A percentile compares a stretch with the other conserved stretches of the same genome.
phyloP scores from a whole-genome alignment of 2,797 vertebrate species.

The Danio kyathit region DNA sequence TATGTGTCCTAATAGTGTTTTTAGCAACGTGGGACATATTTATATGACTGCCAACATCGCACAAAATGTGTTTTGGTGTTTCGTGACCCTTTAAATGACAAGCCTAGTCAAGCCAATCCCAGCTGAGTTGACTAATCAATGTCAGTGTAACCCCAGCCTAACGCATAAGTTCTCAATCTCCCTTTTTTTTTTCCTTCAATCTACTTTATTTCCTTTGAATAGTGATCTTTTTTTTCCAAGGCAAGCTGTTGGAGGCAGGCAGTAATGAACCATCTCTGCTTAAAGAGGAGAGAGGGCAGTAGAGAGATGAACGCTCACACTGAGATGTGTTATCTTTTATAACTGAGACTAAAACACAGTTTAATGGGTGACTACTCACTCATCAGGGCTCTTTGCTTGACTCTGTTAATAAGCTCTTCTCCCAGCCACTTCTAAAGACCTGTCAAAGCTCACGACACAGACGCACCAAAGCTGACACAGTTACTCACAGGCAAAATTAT shows the following conservation, averaged over 20 bases:
- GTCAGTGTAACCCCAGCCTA: not conserved
- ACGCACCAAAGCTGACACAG: conserved; percentile 29
- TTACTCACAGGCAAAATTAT: conserved; percentile 8
- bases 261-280: conserved; percentile 24
- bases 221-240: conserved; percentile 22
- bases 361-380: conserved; percentile 61
- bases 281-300: conserved; percentile 39
- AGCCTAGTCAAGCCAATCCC: no score
- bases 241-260: conserved; percentile 25
- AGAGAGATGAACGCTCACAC: conserved; percentile 42
- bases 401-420: conserved; percentile 58
- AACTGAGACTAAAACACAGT: conserved; percentile 59
- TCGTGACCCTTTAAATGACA: no score
- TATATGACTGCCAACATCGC: no score
- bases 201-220: conserved; percentile 12
- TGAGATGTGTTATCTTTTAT: conserved; percentile 57
- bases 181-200: conserved; percentile 20
- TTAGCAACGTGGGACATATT: no score
- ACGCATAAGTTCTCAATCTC: not conserved
- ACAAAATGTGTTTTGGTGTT: no score
- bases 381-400: conserved; percentile 52
- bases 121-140: no score
- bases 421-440: conserved; percentile 68
- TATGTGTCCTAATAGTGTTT: no score
- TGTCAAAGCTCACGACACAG: conserved; percentile 41